These are phyloP conservation scores for Leuctra nigra DNA, from an alignment of 2,888 invertebrate species.

Conservation along the genomic window DNA sequence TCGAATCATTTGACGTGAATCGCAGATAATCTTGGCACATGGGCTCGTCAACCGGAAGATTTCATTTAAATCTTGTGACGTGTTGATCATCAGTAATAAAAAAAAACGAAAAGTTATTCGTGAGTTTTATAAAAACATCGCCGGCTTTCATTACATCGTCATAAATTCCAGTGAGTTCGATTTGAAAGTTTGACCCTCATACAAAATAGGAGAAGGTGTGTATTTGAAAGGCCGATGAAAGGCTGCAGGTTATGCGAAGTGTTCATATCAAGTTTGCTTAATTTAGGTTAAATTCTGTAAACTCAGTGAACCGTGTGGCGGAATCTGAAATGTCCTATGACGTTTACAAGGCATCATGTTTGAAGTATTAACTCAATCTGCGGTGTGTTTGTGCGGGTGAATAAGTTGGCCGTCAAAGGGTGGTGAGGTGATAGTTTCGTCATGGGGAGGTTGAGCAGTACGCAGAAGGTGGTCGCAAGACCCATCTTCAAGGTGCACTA, in stretches of 20 bases:
- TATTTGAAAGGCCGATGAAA: not conserved
- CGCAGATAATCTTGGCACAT: no score
- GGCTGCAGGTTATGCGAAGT: not conserved
- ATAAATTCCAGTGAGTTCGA: not conserved
- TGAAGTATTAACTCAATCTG: not conserved
- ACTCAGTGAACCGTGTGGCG: not conserved
- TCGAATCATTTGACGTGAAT: no score
- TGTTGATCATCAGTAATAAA: no score
- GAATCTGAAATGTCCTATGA: slow-evolving; percentile 1
- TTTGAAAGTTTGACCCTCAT: not conserved
- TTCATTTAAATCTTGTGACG: no score
- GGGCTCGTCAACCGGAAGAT: no score
- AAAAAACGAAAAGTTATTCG: no score
- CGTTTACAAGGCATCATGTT: slow-evolving; percentile 1
- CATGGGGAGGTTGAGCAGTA: slow-evolving; percentile 49
- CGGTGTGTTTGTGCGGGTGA: not conserved
- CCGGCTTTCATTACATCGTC: no score
- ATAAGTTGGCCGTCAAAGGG: not conserved
- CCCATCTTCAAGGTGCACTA: slow-evolving; percentile 51
- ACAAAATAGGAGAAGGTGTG: not conserved
- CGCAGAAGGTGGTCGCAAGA: slow-evolving; percentile 38
- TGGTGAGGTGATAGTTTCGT: slow-evolving; percentile 29
- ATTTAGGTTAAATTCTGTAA: not conserved
- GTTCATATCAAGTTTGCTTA: not conserved
- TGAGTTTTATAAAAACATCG: no score